phyloP scores from a whole-genome alignment of 2,888 invertebrate genomes.

The Synanthedon andrenaeformis region DNA sequence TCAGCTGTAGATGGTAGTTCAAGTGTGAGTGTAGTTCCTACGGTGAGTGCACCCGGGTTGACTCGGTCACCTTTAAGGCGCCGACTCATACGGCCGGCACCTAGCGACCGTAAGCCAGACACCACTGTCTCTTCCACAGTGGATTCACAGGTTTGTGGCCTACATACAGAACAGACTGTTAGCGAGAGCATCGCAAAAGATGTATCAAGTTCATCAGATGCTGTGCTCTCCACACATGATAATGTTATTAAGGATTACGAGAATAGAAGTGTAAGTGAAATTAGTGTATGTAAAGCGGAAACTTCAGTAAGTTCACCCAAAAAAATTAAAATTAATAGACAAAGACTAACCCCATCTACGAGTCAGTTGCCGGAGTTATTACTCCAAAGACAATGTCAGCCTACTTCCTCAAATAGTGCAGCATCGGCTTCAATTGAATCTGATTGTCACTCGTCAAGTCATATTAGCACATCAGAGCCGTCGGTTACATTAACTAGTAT shows the following conservation, averaged over 20 bases:
- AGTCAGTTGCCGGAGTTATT: constrained; percentile 16
- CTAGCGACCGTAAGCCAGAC: constrained; percentile 51
- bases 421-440: constrained; percentile 14
- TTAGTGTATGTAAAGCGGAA: constrained; percentile 65
- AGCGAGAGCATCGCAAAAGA: constrained; percentile 47
- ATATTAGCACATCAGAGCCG: constrained; percentile 19
- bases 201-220: constrained; percentile 64
- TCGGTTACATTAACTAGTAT: constrained; percentile 6
- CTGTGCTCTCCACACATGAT: constrained; percentile 44
- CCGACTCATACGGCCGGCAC: constrained; percentile 49
- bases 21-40: constrained; percentile 45
- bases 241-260: constrained; percentile 48
- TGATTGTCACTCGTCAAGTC: constrained; percentile 17
- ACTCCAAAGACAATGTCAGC: constrained; percentile 41
- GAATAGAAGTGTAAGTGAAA: constrained; percentile 59
- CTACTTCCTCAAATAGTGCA: constrained; percentile 38
- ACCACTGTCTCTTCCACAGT: constrained; percentile 62
- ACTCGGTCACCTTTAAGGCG: constrained; percentile 46
- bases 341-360: constrained; percentile 36
- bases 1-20: constrained; percentile 43
- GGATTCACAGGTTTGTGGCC: constrained; percentile 38
- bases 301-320: constrained; percentile 52
- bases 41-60: constrained; percentile 12
- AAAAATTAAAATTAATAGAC: constrained; percentile 62
- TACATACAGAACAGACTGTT: constrained; percentile 28